These are phyloP conservation scores for Lepidotrigona ventralis DNA, from an alignment of 1,140 invertebrate species.

Conservation along the genomic window DNA sequence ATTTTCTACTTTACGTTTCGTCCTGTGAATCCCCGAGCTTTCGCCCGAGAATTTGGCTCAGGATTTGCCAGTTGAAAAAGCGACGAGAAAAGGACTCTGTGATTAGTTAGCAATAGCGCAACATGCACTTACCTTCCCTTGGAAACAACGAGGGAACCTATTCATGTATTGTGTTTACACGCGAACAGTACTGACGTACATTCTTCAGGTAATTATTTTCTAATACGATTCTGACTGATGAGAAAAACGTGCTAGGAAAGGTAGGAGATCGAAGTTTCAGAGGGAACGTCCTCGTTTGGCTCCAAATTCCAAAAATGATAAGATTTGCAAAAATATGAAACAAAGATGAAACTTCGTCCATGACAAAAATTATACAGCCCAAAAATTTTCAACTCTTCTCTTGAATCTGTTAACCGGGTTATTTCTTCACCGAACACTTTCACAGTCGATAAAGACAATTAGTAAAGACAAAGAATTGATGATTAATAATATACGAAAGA, in stretches of 20 bases:
- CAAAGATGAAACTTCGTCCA: no score
- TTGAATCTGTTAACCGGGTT: no score
- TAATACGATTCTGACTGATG: neutral
- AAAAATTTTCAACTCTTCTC: no score
- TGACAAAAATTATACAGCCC: no score
- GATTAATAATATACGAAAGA: no score
- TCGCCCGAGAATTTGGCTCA: neutral
- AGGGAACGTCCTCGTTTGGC: conserved; percentile 21
- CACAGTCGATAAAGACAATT: no score
- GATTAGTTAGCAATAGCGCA: conserved; percentile 53
- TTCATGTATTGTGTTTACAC: neutral
- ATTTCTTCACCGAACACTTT: no score
- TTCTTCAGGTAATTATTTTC: neutral
- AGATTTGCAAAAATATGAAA: no score
- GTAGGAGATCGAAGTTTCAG: neutral
- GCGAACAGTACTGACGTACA: neutral
- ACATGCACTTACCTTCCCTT: conserved; percentile 48
- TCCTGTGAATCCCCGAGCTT: neutral
- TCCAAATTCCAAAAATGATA: no score
- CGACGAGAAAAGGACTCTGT: conserved; percentile 47
- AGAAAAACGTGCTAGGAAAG: conserved; percentile 34
- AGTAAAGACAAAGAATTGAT: no score
- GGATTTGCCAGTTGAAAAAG: conserved; percentile 36
- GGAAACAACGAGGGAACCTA: neutral
- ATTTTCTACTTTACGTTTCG: conserved; percentile 14